Percentiles rank a stretch among this genome's conserved stretches.
Conservation (phyloP, 2,113 vertebrate species). For the Onychostruthus taczanowskii region DNA sequence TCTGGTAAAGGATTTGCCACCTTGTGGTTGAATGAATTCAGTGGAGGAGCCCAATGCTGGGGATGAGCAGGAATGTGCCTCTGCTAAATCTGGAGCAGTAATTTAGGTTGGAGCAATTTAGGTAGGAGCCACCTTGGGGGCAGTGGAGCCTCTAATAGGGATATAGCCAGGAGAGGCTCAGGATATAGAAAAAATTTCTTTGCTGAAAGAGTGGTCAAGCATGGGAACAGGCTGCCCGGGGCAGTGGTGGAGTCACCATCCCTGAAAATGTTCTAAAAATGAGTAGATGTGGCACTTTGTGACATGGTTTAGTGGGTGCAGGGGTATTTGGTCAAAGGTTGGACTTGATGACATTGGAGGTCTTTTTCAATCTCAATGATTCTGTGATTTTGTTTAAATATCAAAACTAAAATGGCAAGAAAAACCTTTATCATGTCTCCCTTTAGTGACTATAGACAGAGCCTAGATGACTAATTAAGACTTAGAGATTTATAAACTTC, state of each 20-base stretch:
- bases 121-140: background rate
- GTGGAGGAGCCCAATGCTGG: background rate
- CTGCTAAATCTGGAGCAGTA: background rate
- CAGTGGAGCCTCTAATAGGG: background rate
- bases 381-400: background rate
- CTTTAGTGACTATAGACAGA: background rate
- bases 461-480: background rate
- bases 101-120: background rate
- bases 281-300: background rate
- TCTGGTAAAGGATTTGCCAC: background rate
- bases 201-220: background rate
- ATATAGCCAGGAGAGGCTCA: background rate
- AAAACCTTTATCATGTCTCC: background rate
- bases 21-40: background rate
- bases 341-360: background rate
- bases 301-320: background rate
- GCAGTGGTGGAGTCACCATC: background rate
- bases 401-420: background rate
- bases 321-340: background rate
- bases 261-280: background rate
- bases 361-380: background rate
- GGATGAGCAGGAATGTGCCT: background rate
- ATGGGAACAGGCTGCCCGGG: background rate
- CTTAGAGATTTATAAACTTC: background rate
- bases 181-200: background rate